Conservation (phyloP, 2,888 invertebrate species). For the Seladonia tumulorum region DNA sequence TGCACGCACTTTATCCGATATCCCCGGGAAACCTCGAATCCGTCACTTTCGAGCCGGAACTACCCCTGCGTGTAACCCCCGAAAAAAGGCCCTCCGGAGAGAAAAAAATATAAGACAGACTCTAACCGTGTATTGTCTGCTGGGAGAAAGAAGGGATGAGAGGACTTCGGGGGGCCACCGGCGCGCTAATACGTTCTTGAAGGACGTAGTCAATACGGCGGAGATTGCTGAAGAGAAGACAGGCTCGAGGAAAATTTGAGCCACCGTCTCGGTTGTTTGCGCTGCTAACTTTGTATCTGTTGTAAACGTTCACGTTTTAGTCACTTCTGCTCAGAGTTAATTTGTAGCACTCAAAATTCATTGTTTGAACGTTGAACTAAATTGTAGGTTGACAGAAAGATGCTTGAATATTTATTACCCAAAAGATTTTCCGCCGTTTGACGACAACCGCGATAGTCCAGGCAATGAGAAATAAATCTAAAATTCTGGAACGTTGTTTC, state of each 20-base stretch:
- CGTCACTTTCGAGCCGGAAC: constrained; percentile 54
- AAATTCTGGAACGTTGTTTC: no score
- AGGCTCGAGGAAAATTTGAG: background rate
- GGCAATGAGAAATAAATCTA: no score
- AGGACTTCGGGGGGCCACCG: no score
- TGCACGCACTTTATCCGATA: constrained; percentile 72
- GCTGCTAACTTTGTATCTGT: background rate
- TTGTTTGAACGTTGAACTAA: no score
- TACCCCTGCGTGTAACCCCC: constrained; percentile 27
- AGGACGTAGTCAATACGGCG: constrained; percentile 3
- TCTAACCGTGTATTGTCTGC: background rate
- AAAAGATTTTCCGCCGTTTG: background rate
- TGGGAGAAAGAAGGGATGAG: constrained; percentile 19
- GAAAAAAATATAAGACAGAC: background rate
- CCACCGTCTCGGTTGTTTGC: background rate
- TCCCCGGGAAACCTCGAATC: constrained; percentile 67
- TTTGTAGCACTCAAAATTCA: no score
- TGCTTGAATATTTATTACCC: background rate
- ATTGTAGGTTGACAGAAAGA: background rate
- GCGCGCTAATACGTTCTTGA: constrained; percentile 5
- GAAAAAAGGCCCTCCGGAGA: constrained; percentile 8
- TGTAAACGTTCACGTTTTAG: background rate
- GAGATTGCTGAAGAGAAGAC: background rate
- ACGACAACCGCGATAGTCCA: no score
- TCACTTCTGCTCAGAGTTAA: no score